phyloP scores from a whole-genome alignment of 1,140 invertebrate genomes.

The Drosophila pruinosa region DNA sequence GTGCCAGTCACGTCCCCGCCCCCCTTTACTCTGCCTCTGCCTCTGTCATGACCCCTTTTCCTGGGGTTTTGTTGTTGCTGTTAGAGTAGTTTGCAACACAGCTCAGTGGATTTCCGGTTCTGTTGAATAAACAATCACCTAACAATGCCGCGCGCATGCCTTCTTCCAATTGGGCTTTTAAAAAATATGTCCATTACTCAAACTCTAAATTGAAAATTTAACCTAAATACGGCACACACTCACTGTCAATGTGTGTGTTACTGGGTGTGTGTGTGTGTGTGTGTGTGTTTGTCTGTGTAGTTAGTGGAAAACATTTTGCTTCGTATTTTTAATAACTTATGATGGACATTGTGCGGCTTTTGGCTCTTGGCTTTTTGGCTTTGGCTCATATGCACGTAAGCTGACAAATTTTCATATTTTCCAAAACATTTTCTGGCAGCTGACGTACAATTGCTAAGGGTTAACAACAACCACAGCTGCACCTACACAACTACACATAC shows the following conservation, averaged over 20 bases:
- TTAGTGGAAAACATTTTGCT: slow-evolving; percentile 24
- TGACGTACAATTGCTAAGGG: slow-evolving; percentile 13
- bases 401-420: slow-evolving; percentile 19
- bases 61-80: slow-evolving; percentile 14
- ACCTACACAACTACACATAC: not conserved
- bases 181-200: slow-evolving; percentile 53
- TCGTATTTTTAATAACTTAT: slow-evolving; percentile 42
- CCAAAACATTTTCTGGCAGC: slow-evolving; percentile 4
- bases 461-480: not conserved
- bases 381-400: not conserved
- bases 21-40: not conserved
- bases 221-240: not conserved
- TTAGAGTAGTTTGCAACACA: slow-evolving; percentile 37
- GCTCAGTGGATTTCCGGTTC: slow-evolving; percentile 50
- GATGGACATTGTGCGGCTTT: slow-evolving; percentile 24
- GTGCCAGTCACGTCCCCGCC: not conserved
- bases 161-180: slow-evolving; percentile 44
- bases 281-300: slow-evolving; percentile 1
- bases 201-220: slow-evolving; percentile 48
- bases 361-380: not conserved
- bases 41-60: not conserved
- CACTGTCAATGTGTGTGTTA: not conserved
- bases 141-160: slow-evolving; percentile 34
- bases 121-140: slow-evolving; percentile 67
- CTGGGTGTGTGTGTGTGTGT: not conserved